Evolutionary conservation across 2,113 vertebrate species (phyloP).

Genomic region (Neoarius graeffei): DNA sequence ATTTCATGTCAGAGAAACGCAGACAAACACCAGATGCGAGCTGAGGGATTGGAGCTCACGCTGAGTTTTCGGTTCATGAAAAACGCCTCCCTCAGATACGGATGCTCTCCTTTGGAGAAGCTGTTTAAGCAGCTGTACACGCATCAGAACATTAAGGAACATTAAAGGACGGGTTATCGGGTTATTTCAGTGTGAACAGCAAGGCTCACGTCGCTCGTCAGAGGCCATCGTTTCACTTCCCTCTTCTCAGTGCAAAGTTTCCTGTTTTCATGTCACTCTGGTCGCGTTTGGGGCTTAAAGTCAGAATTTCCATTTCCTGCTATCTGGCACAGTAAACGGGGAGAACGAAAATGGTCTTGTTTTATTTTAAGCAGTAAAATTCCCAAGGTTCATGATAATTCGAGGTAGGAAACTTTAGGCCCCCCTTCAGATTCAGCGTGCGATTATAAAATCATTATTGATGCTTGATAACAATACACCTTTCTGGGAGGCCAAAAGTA

Average conservation of each 20-base stretch:
- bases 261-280: not conserved
- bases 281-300: not conserved
- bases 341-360: not conserved
- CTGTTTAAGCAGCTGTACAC: slow-evolving; percentile 17
- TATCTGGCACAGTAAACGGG: not conserved
- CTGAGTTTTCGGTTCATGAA: slow-evolving; percentile 3
- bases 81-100: not conserved
- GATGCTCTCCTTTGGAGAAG: not conserved
- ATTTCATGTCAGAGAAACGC: not conserved
- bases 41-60: not conserved
- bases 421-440: not conserved
- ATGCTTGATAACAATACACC: not conserved
- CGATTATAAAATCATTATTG: not conserved
- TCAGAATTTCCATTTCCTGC: not conserved
- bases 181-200: not conserved
- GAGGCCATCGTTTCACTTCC: not conserved
- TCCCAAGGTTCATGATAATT: not conserved
- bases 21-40: slow-evolving; percentile 31
- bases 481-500: not conserved
- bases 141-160: not conserved
- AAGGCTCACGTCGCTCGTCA: not conserved
- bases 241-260: not conserved
- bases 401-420: not conserved
- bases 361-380: not conserved
- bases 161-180: not conserved